Evolutionary conservation across 2,113 vertebrate genomes (phyloP).

Genomic region (Burhinus bistriatus): DNA sequence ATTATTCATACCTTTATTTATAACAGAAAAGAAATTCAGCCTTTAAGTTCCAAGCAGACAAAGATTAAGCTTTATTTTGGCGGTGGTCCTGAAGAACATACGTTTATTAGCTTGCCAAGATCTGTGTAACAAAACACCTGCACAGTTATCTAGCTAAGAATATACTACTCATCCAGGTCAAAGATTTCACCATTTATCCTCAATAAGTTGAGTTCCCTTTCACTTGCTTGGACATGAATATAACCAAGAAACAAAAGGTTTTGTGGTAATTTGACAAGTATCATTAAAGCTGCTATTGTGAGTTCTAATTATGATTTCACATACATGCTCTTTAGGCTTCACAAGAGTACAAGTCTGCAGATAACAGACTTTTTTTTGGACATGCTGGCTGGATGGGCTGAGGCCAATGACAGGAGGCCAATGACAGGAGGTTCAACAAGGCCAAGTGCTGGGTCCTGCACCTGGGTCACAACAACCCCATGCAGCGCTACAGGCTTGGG

Average conservation of each 20-base stretch:
- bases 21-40: background rate
- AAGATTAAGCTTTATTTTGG: background rate
- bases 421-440: no score
- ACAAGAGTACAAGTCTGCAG: background rate
- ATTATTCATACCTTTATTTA: background rate
- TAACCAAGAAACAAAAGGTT: background rate
- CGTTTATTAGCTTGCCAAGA: background rate
- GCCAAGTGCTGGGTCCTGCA: no score
- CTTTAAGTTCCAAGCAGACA: background rate
- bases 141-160: background rate
- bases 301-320: background rate
- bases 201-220: background rate
- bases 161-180: conserved; percentile 34
- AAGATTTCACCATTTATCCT: conserved; percentile 24
- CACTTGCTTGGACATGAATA: conserved; percentile 40
- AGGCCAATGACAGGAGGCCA: no score
- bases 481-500: no score
- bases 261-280: background rate
- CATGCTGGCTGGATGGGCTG: no score
- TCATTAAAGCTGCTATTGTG: background rate
- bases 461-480: no score
- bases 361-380: background rate
- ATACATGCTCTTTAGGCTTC: background rate
- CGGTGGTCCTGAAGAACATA: background rate
- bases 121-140: background rate